phyloP scores from a whole-genome alignment of 2,113 vertebrate species.

The Lucifuga dentata region DNA sequence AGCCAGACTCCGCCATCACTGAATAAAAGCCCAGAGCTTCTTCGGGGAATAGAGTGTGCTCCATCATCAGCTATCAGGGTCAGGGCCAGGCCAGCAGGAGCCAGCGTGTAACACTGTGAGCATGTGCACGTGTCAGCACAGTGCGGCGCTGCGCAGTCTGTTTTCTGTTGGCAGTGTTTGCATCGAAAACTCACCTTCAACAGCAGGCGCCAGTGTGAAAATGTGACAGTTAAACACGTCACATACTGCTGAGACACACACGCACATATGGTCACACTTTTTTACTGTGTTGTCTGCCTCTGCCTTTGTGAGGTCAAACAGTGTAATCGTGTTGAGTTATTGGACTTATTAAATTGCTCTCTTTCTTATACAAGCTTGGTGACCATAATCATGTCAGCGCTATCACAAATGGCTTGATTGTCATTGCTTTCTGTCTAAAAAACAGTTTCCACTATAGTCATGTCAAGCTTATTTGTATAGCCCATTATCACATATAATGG shows the following conservation, averaged over 20 bases:
- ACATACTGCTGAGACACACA: background rate
- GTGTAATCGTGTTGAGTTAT: no score
- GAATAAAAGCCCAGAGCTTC: conserved; percentile 54
- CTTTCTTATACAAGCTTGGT: no score
- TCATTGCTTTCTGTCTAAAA: no score
- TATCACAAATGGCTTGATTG: no score
- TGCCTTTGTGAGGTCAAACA: background rate
- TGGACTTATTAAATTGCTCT: no score
- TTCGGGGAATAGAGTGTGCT: conserved; percentile 62
- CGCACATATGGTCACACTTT: background rate
- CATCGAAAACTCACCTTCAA: conserved; percentile 17
- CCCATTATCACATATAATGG: no score
- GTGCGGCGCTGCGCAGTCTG: background rate
- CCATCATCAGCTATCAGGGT: conserved; percentile 68
- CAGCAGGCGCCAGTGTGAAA: conserved; percentile 30
- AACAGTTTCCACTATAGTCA: no score
- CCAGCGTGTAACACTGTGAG: conserved; percentile 43
- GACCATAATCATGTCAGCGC: no score
- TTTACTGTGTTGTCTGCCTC: background rate
- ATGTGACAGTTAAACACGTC: conserved; percentile 30
- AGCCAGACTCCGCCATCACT: conserved; percentile 33
- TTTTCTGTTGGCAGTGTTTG: conserved; percentile 28
- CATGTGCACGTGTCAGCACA: conserved; percentile 58
- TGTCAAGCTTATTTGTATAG: no score
- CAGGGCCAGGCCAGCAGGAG: conserved; percentile 63